Conservation (phyloP, 2,797 vertebrate species). For the Poecilia picta region DNA sequence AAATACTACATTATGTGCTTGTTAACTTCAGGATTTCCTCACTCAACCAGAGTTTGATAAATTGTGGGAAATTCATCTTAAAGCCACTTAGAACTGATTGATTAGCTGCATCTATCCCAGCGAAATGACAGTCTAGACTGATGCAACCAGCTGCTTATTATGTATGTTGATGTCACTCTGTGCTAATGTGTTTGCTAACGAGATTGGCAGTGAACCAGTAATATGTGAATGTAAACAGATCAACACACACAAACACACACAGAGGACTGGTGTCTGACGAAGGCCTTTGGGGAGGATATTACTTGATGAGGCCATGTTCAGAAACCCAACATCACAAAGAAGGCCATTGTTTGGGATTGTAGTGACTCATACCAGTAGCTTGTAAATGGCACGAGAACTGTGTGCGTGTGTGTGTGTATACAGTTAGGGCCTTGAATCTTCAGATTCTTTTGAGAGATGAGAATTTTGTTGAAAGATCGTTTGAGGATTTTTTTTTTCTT, state of each 20-base stretch:
- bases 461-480: constrained; percentile 47
- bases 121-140: constrained; percentile 67
- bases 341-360: constrained; percentile 43
- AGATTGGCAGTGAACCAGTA: constrained; percentile 71
- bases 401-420: constrained; percentile 1
- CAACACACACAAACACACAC: constrained; percentile 17
- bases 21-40: constrained; percentile 49
- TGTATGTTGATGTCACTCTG: constrained; percentile 67
- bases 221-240: constrained; percentile 68
- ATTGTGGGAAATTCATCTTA: constrained; percentile 61
- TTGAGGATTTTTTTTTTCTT: constrained; percentile 46
- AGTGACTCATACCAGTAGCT: constrained; percentile 40
- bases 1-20: constrained; percentile 45
- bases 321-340: constrained; percentile 40
- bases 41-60: constrained; percentile 52
- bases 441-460: constrained; percentile 48
- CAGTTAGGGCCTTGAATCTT: constrained; percentile 6
- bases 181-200: constrained; percentile 75
- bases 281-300: constrained; percentile 61
- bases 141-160: constrained; percentile 72
- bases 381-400: constrained; percentile 39
- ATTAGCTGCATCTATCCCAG: constrained; percentile 69
- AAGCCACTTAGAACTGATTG: constrained; percentile 64
- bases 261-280: constrained; percentile 50
- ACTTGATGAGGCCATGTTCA: constrained; percentile 58